Evolutionary conservation across 1,140 invertebrate species (phyloP), one percentile per base, ranked within the genome.

Genomic region (Nomia melanderi): DNA sequence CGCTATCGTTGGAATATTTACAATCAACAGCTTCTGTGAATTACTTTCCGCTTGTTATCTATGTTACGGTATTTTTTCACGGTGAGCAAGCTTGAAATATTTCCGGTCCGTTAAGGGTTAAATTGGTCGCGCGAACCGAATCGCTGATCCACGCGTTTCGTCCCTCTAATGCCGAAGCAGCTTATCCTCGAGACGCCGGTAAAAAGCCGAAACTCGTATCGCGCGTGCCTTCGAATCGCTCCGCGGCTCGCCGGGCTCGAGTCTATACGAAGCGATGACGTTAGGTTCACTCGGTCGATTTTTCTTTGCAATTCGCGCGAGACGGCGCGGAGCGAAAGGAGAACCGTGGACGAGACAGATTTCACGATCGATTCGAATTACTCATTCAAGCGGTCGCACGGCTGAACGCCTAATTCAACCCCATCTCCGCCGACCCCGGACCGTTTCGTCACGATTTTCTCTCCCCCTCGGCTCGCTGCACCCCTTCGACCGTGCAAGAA

Each of bases 341-440:
- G 41, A 41, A 56, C 14, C 39, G 63, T 6, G 50, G 76, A 39
- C 54, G 77, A 53, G 41, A 80, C 75, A 73, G 67, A 81, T 81
- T 78, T 78, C 54, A 53, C 75, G 79, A 81, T 81, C 79, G 69
- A 81, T 81, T 63, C 31, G 62, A 80, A 81, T 73, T 60, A 80
- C 56, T 77, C 79, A 53, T 78, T 78, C 62, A 53, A 47, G 41
- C 66, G 57, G 50, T 77, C 56, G 69, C 67, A 73, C 76, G 54
- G 25, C 17, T 69, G 20, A 27, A 39, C 63, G 60, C 36, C 62
- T 73, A 81, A 81, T 81, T 81, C 75, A 77, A 59, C 79, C 76
- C 65, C 50, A 62, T 60, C 60, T 44, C 41, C 14, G 20, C 29
- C 8, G 25, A 29, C 31, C 36, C 57, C 29, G 20, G 54, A 2